These are phyloP conservation scores for Eurois occulta DNA, from an alignment of 2,888 invertebrate genomes.

Conservation along the genomic window DNA sequence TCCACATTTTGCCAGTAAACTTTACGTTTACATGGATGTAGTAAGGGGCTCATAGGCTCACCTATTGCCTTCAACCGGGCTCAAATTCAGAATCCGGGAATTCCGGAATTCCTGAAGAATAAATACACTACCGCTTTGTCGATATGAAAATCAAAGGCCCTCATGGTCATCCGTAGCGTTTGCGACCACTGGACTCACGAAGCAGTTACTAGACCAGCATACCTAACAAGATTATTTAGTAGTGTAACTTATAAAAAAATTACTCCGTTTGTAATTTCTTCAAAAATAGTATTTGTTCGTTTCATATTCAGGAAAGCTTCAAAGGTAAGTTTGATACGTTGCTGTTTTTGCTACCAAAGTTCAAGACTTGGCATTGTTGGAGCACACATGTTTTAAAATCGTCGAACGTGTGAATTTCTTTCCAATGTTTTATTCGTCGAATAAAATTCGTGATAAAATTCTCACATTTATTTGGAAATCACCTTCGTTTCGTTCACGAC, in stretches of 20 bases:
- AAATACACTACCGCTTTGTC: not conserved
- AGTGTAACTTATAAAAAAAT: no score
- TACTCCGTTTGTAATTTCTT: not conserved
- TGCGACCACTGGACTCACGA: not conserved
- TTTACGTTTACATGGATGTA: not conserved
- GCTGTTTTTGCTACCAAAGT: not conserved
- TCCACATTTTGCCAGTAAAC: not conserved
- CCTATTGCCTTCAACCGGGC: not conserved
- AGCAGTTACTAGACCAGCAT: not conserved
- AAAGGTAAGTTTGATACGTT: not conserved
- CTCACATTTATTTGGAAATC: constrained; percentile 43
- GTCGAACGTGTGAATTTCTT: constrained; percentile 4
- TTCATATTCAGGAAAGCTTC: not conserved
- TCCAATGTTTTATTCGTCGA: constrained; percentile 38
- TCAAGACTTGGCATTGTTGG: not conserved
- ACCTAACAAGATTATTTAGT: no score
- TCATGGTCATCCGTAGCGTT: not conserved
- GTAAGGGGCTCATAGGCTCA: no score
- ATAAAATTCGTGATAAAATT: constrained; percentile 49
- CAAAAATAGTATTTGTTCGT: not conserved
- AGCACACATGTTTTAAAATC: constrained; percentile 14
- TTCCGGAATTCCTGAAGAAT: not conserved
- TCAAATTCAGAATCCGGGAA: not conserved
- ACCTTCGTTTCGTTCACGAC: constrained; percentile 35
- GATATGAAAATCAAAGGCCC: not conserved